These are phyloP conservation scores for Amphiprion ocellaris DNA, from an alignment of 2,113 vertebrate genomes.

Conservation along the genomic window DNA sequence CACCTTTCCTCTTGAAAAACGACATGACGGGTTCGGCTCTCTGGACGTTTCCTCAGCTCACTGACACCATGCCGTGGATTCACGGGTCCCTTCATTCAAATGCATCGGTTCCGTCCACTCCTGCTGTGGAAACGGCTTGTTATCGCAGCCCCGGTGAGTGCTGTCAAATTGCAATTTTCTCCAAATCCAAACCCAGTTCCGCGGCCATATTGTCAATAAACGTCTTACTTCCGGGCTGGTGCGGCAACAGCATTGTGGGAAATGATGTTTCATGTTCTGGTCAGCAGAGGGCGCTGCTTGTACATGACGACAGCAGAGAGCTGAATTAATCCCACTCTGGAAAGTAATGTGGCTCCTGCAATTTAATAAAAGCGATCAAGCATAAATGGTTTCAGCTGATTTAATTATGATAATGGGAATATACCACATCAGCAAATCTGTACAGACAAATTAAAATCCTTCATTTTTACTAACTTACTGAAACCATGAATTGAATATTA, in stretches of 20 bases:
- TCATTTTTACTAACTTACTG: too few relatives aligned
- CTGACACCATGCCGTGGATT: constrained; percentile 80
- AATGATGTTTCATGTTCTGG: constrained; percentile 39
- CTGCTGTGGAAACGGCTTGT: constrained; percentile 3
- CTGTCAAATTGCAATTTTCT: constrained; percentile 74
- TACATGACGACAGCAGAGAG: not conserved
- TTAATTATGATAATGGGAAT: too few relatives aligned
- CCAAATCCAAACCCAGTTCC: constrained; percentile 77
- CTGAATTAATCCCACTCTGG: too few relatives aligned
- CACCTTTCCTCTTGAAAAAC: constrained; percentile 93
- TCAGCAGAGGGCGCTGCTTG: constrained; percentile 46
- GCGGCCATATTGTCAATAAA: constrained; percentile 93
- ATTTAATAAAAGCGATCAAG: too few relatives aligned
- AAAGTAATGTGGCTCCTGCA: too few relatives aligned
- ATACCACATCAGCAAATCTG: too few relatives aligned
- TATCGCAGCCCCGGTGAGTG: constrained; percentile 33
- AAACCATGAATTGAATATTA: too few relatives aligned
- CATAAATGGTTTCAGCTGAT: too few relatives aligned
- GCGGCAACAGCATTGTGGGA: constrained; percentile 83
- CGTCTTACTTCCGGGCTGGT: constrained; percentile 87
- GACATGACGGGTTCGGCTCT: constrained; percentile 86
- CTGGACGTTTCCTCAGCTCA: constrained; percentile 79
- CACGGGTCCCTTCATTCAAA: constrained; percentile 86
- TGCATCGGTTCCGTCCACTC: constrained; percentile 42
- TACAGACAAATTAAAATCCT: too few relatives aligned